Base-by-base conservation (phyloP, 2,888 invertebrate species). In the Callyntrura guangdongensis region DNA sequence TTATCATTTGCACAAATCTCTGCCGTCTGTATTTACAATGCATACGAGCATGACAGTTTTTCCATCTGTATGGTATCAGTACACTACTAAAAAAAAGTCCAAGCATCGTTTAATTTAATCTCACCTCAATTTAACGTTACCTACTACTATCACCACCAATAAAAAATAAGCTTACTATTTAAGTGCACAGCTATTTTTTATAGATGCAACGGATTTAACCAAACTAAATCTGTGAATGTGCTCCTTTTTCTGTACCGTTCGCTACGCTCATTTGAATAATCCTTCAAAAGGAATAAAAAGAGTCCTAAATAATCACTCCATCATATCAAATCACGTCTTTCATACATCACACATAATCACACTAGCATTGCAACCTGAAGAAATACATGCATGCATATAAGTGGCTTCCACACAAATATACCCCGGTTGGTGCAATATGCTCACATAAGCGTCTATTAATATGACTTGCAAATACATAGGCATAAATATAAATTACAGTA, bases 291-390 rank as follows among this genome's bases (percentile, higher is more conserved):
- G 53, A 67, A 72, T 53, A 72, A 82, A 82, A 56, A 36, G 81
- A 88, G 88, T 25, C 82, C 88, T 82, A 88, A 88, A 88, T 88
- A 82, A 87, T 77, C 81, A 87, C 67, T 67, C 69, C 59, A 79
- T 79, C 59, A 82, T 81, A 81, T 59, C 74, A 69, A 69, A 64
- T 72, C 72, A 47, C 17, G 69, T 45, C 14, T 12, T 72, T 81
- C 77, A 77, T 20, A 49, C 49, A 77, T 20, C 20, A 64, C 22
- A 22, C 12, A 4, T 11, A 22, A 64, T 12, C 11, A 64, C 61
- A 22, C 0, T 64, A 22, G 9, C 11, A 64, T 56, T 12, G 0
- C 14, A n/a, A 5, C 56, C 14, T n/a, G 5, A n/a, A 56, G 14
- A n/a, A 14, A 56, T 56, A 12, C 5, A 56, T n/a, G 1, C 17